Evolutionary conservation across 2,113 vertebrate species (phyloP).

Genomic region (Esox niger): DNA sequence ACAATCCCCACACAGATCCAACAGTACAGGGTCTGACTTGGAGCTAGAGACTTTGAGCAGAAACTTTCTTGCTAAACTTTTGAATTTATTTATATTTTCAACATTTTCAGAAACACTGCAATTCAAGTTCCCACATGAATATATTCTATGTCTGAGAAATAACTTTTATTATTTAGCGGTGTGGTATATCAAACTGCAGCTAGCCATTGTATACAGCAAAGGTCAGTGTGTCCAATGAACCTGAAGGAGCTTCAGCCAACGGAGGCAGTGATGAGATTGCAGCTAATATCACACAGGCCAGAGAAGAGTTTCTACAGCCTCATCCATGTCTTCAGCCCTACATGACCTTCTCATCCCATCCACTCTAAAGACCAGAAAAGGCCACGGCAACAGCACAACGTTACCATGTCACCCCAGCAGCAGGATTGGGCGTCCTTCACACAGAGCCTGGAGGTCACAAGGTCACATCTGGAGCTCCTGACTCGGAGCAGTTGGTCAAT

Average conservation of each 20-base stretch:
- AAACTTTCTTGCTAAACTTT: slow-evolving; percentile 51
- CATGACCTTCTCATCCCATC: neutral
- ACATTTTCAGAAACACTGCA: slow-evolving; percentile 49
- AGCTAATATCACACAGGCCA: neutral
- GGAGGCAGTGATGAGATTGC: no score
- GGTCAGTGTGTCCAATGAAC: neutral
- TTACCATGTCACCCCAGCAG: neutral
- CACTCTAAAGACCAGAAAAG: neutral
- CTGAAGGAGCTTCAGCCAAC: neutral
- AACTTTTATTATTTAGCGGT: slow-evolving; percentile 49
- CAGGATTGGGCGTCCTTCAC: neutral
- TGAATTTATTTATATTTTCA: slow-evolving; percentile 25
- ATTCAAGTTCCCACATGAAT: slow-evolving; percentile 47
- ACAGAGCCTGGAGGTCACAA: slow-evolving; percentile 14
- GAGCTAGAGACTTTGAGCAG: slow-evolving; percentile 65
- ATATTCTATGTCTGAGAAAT: slow-evolving; percentile 44
- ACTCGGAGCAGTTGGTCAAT: slow-evolving; percentile 16
- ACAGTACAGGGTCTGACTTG: slow-evolving; percentile 58
- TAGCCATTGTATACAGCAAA: neutral
- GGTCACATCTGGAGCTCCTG: slow-evolving; percentile 21
- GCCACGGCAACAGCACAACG: neutral
- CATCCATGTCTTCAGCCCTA: neutral
- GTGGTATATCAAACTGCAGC: neutral
- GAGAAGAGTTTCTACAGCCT: neutral
- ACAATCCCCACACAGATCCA: slow-evolving; percentile 54